Evolutionary conservation across 2,888 invertebrate genomes (phyloP).

Genomic region (Monoplex corrugatus): DNA sequence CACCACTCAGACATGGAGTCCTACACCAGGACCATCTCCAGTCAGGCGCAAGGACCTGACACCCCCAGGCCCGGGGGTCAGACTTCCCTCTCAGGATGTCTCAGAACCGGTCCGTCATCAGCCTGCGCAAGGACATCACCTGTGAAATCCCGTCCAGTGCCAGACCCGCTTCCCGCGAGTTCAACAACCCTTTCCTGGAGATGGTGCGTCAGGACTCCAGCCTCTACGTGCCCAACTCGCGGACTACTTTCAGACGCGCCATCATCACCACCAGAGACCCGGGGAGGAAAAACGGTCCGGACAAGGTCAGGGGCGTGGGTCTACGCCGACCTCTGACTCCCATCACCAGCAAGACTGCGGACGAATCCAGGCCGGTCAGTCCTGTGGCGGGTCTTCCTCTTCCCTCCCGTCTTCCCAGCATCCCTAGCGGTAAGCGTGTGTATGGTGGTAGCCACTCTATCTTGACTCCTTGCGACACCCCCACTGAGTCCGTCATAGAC

Average conservation of each 20-base stretch:
- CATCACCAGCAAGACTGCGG: slow-evolving; percentile 50
- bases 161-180: slow-evolving; percentile 13
- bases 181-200: slow-evolving; percentile 49
- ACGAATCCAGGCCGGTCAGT: slow-evolving; percentile 31
- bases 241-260: slow-evolving; percentile 50
- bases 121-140: slow-evolving; percentile 33
- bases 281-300: background rate
- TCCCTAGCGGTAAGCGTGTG: slow-evolving; percentile 67
- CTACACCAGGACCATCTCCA: slow-evolving; percentile 27
- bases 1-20: slow-evolving; percentile 44
- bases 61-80: slow-evolving; percentile 22
- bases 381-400: slow-evolving; percentile 36
- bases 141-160: slow-evolving; percentile 17
- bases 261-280: slow-evolving; percentile 42
- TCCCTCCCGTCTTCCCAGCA: slow-evolving; percentile 65
- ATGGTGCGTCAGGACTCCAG: slow-evolving; percentile 54
- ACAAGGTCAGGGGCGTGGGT: background rate
- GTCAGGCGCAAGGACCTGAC: slow-evolving; percentile 19
- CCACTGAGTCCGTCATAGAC: slow-evolving; percentile 39
- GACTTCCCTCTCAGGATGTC: background rate
- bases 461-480: slow-evolving; percentile 48
- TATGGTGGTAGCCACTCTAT: background rate
- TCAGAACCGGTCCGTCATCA: slow-evolving; percentile 11
- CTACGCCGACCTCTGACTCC: slow-evolving; percentile 54
- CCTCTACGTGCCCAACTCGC: slow-evolving; percentile 49